phyloP scores from a whole-genome alignment of 1,140 invertebrate genomes.

The Galleria mellonella region DNA sequence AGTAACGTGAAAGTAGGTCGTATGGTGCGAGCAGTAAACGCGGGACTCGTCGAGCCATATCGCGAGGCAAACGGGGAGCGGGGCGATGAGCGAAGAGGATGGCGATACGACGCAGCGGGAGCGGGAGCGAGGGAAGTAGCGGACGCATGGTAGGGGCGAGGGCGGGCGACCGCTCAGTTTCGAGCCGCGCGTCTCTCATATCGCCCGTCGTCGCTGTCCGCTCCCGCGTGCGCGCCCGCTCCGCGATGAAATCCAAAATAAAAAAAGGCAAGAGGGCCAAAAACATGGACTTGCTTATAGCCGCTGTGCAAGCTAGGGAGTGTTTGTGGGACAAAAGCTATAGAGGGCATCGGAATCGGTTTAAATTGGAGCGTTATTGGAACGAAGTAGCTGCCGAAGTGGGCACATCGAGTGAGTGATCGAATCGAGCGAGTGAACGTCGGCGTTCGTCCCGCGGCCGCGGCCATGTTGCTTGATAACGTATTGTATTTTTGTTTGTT shows the following conservation, averaged over 20 bases:
- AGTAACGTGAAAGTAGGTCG: neutral
- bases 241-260: slow-evolving; percentile 47
- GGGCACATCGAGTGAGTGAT: slow-evolving; percentile 60
- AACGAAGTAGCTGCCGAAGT: slow-evolving; percentile 64
- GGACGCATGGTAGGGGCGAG: slow-evolving; percentile 19
- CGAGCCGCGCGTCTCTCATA: slow-evolving; percentile 30
- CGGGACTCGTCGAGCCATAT: slow-evolving; percentile 31
- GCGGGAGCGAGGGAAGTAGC: slow-evolving; percentile 24
- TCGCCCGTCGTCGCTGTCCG: slow-evolving; percentile 20
- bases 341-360: slow-evolving; percentile 58
- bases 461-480: slow-evolving; percentile 21
- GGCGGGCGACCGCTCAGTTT: slow-evolving; percentile 28
- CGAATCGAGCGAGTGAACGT: slow-evolving; percentile 12
- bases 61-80: slow-evolving; percentile 38
- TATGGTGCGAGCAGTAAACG: slow-evolving; percentile 7
- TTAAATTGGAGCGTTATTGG: slow-evolving; percentile 66
- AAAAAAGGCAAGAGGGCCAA: slow-evolving; percentile 45
- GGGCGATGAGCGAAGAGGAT: slow-evolving; percentile 40
- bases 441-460: slow-evolving; percentile 10
- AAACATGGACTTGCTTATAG: slow-evolving; percentile 64
- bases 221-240: slow-evolving; percentile 45
- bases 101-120: slow-evolving; percentile 24
- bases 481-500: neutral
- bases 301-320: slow-evolving; percentile 59
- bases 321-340: slow-evolving; percentile 67